Evolutionary conservation across 2,113 vertebrate genomes (phyloP).

Genomic region (Callorhinus ursinus): DNA sequence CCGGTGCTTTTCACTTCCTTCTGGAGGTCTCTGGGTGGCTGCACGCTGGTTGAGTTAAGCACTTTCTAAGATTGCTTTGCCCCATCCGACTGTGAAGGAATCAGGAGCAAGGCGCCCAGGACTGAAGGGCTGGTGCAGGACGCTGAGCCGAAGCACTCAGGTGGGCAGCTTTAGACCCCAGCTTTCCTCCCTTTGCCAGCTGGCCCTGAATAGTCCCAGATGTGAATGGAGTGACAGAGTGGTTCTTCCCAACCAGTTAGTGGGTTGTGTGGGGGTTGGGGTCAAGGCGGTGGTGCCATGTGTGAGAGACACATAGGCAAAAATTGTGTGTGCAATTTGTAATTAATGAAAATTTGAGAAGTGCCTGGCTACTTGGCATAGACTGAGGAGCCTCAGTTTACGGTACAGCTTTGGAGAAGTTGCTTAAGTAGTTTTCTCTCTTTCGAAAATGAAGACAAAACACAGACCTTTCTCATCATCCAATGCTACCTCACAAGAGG

Average conservation of each 20-base stretch:
- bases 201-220: neutral
- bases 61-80: constrained; percentile 32
- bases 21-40: neutral
- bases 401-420: neutral
- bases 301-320: neutral
- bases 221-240: neutral
- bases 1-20: neutral
- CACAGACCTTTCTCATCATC: neutral
- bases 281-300: neutral
- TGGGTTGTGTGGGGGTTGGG: neutral
- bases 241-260: neutral
- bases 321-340: neutral
- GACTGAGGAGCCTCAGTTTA: neutral
- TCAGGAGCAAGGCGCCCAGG: neutral
- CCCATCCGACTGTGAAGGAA: constrained; percentile 13
- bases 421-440: neutral
- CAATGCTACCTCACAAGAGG: neutral
- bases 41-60: constrained; percentile 25
- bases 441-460: neutral
- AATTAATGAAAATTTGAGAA: neutral
- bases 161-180: neutral
- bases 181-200: neutral
- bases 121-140: neutral
- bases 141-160: neutral
- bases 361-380: neutral